Percentiles rank a stretch among this genome's conserved stretches.
Conservation (phyloP, 1,140 invertebrate genomes). For the Drosophila murphyi region DNA sequence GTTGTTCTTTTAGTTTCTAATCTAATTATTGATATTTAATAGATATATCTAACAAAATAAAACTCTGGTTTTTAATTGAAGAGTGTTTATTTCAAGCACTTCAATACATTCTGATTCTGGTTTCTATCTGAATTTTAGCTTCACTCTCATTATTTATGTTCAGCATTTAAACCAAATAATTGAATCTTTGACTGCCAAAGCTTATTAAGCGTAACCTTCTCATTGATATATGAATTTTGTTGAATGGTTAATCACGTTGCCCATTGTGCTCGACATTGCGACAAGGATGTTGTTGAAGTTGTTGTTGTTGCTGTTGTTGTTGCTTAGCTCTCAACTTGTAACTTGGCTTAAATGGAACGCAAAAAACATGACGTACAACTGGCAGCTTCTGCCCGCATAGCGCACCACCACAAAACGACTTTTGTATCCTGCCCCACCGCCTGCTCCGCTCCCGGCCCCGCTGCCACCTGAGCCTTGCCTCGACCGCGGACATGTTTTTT, state of each 20-base stretch:
- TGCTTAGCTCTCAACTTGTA: conserved; percentile 38
- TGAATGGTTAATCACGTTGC: background rate
- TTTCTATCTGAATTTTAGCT: too few relatives aligned
- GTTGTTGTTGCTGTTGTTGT: conserved; percentile 18
- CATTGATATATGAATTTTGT: background rate
- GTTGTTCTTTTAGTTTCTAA: too few relatives aligned
- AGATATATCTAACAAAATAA: too few relatives aligned
- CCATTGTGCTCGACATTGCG: conserved; percentile 43
- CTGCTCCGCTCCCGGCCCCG: background rate
- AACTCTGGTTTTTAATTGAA: too few relatives aligned
- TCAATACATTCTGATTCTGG: too few relatives aligned
- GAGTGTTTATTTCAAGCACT: too few relatives aligned
- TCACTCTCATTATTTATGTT: too few relatives aligned
- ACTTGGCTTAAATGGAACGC: conserved; percentile 59
- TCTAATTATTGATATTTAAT: too few relatives aligned
- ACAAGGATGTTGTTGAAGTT: conserved; percentile 37
- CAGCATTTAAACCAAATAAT: too few relatives aligned
- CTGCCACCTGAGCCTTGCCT: conserved; percentile 8
- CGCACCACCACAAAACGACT: conserved; percentile 44
- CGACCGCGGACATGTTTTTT: conserved; percentile 69
- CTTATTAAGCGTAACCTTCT: background rate
- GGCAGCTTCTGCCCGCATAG: conserved; percentile 67
- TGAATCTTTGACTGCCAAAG: background rate
- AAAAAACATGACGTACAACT: conserved; percentile 70
- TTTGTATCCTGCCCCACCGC: conserved; percentile 2